Base-by-base conservation (phyloP, 2,888 invertebrate genomes). In the Keiferia lycopersicella region DNA sequence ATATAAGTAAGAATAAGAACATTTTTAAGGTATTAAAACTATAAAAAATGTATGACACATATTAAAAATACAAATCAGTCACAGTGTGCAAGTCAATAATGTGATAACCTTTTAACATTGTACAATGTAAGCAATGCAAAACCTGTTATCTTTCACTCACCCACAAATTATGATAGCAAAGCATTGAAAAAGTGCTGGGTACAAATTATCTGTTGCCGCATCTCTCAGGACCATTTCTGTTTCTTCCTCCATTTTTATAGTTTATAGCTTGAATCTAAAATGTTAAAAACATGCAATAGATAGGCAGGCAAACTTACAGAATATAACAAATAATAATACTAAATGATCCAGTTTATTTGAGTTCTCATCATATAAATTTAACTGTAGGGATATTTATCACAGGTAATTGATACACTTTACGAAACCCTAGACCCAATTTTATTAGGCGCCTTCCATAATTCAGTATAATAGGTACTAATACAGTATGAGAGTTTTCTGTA, bases 81-180 rank as follows among this genome's bases (percentile, higher is more conserved):
- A 34, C 6, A 34, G 34, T 34, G 10, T 34, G 34, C 3, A 4
- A 34, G 34, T 34, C 7, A 34, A 26, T 26, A 26, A 4, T 41
- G 0, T 45, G 45, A 45, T 45, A 45, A 45, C 45, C 45, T 45
- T 45, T 45, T 16, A n/a, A 45, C 7, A 41, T 41, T 39, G 12
- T 39, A 41, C 12, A 45, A n/a, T 16, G n/a, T 45, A 45, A n/a
- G 16, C 16, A n/a, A 45, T 11, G 16, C 45, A 7, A 14, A 56
- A 30, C n/a, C 12, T 16, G n/a, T n/a, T 22, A 14, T 22, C 22
- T 22, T 10, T 22, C 61, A 92, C 94, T 94, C 92, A 97, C 97
- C 98, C 98, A 82, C 96, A 96, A 73, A 97, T 88, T 77, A 98
- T 98, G 62, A 98, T 95, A 53, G 95, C 96, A 87, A 98, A 98